A percentile compares a stretch with the other conserved stretches of the same genome.
Conservation (phyloP, 2,797 vertebrate genomes). For the Trachurus trachurus region DNA sequence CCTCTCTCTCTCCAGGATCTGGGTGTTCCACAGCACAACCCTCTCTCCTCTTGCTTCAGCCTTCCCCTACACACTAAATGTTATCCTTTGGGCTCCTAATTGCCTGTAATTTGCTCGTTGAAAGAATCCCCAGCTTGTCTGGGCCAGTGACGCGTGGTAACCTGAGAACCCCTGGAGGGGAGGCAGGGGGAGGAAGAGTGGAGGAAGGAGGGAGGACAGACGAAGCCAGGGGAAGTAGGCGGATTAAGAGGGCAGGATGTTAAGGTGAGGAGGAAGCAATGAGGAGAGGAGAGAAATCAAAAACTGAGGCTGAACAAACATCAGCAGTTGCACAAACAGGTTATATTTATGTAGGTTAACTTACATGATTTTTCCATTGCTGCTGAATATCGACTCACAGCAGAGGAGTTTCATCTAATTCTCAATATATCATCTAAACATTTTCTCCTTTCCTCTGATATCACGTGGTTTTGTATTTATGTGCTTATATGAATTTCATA, state of each 20-base stretch:
- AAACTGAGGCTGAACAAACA: constrained; percentile 21
- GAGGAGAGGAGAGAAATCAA: constrained; percentile 40
- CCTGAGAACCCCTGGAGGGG: constrained; percentile 76
- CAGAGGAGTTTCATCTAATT: neutral
- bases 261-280: constrained; percentile 68
- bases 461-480: neutral
- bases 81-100: constrained; percentile 86
- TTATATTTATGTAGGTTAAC: neutral
- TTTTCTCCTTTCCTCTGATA: no score
- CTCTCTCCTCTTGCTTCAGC: constrained; percentile 78
- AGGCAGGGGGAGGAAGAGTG: constrained; percentile 51
- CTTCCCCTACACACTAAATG: constrained; percentile 81
- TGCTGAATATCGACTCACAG: constrained; percentile 6
- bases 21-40: constrained; percentile 69
- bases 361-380: neutral
- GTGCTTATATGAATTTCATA: neutral
- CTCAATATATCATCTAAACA: neutral
- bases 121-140: constrained; percentile 81
- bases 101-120: constrained; percentile 85
- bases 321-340: constrained; percentile 13
- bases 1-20: constrained; percentile 47
- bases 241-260: constrained; percentile 69
- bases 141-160: constrained; percentile 83
- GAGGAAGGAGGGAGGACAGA: constrained; percentile 63
- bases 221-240: constrained; percentile 67